Percentiles rank a stretch among this genome's conserved stretches.
These are phyloP conservation scores for Nannoperca obscura DNA, from an alignment of 2,797 vertebrate genomes.

Conservation along the genomic window DNA sequence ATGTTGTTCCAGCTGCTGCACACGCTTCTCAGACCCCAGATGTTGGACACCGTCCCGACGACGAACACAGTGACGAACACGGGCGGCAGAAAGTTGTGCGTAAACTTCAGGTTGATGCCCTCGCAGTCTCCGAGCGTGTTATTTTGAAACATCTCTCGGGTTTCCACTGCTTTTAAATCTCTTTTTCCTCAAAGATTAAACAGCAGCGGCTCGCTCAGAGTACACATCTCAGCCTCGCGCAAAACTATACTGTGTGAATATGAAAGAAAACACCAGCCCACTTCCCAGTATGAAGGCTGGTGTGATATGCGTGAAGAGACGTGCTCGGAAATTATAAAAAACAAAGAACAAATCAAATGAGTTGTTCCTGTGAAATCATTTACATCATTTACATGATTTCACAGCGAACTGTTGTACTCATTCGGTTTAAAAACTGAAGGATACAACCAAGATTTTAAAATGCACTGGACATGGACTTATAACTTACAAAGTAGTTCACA, in stretches of 20 bases:
- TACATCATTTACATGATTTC: neutral
- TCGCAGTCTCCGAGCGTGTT: neutral
- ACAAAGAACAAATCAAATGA: neutral
- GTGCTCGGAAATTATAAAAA: neutral
- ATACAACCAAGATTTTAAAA: no score
- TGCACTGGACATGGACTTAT: no score
- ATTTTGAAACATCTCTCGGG: conserved; percentile 33
- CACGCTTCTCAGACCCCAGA: conserved; percentile 82
- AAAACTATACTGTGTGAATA: neutral
- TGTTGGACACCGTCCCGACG: conserved; percentile 81
- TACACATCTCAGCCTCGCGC: neutral
- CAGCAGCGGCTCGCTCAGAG: neutral
- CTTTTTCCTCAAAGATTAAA: neutral
- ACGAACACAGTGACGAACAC: conserved; percentile 82
- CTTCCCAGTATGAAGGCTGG: neutral
- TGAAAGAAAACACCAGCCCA: conserved; percentile 25
- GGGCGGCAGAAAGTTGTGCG: conserved; percentile 78
- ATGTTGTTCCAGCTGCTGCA: conserved; percentile 54
- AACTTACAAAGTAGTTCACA: neutral
- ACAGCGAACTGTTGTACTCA: no score
- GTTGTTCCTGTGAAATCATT: neutral
- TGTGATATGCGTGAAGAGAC: neutral
- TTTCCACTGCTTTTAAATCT: neutral
- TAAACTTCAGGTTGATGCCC: conserved; percentile 70
- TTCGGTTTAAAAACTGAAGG: rapidly evolving